Conservation (phyloP, 2,888 invertebrate genomes). For the Agriopis marginaria region DNA sequence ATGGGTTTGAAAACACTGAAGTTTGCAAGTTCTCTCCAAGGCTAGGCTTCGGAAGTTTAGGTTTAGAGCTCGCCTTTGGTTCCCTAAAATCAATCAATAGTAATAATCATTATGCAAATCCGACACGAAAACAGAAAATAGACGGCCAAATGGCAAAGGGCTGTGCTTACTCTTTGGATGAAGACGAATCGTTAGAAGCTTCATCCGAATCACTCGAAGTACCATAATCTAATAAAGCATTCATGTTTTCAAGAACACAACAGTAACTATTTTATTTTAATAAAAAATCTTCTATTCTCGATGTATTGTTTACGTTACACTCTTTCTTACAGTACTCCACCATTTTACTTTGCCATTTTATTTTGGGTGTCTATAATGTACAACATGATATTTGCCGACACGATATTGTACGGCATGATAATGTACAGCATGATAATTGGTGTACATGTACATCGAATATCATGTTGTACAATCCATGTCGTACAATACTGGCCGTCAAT, state of each 20-base stretch:
- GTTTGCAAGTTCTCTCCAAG: conserved; percentile 87
- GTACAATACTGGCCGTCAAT: too few relatives aligned
- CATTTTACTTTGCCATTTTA: too few relatives aligned
- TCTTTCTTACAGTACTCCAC: background rate
- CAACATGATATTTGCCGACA: too few relatives aligned
- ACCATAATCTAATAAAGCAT: conserved; percentile 90
- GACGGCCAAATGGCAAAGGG: background rate
- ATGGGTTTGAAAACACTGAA: conserved; percentile 95
- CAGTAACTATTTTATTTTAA: background rate
- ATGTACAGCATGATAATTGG: too few relatives aligned
- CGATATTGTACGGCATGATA: too few relatives aligned
- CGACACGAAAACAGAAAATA: background rate
- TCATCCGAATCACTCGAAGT: conserved; percentile 83
- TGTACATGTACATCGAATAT: too few relatives aligned
- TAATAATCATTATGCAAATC: background rate
- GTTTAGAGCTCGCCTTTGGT: conserved; percentile 57
- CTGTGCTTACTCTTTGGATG: conserved; percentile 69
- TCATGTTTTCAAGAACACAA: conserved; percentile 69
- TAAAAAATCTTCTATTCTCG: background rate
- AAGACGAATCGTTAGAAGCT: conserved; percentile 59
- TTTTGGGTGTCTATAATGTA: too few relatives aligned
- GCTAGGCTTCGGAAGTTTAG: conserved; percentile 88
- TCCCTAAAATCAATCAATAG: conserved; percentile 46
- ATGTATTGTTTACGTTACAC: background rate
- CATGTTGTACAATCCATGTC: too few relatives aligned